These are phyloP conservation scores for Panagrolaimus sp. DNA, from an alignment of 1,140 invertebrate genomes.

Conservation along the genomic window DNA sequence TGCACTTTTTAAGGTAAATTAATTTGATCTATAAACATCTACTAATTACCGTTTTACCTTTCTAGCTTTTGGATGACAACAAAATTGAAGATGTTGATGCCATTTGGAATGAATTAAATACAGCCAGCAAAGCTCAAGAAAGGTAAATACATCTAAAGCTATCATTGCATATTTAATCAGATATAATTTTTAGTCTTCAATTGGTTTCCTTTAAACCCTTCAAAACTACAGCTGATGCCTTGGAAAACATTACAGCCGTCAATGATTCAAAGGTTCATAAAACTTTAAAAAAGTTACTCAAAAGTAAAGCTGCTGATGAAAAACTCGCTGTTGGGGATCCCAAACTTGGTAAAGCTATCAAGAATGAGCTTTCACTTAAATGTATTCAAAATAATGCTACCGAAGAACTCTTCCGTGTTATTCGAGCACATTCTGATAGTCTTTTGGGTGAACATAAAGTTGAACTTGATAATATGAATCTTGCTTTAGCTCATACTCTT, in stretches of 20 bases:
- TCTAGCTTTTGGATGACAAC: constrained; percentile 81
- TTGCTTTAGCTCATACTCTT: constrained; percentile 91
- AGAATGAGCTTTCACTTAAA: constrained; percentile 66
- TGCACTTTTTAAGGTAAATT: constrained; percentile 80
- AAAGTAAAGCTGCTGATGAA: constrained; percentile 76
- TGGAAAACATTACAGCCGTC: constrained; percentile 75
- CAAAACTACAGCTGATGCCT: constrained; percentile 53
- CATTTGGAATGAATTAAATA: constrained; percentile 81
- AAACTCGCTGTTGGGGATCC: constrained; percentile 89
- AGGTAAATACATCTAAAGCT: constrained; percentile 67
- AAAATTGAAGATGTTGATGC: constrained; percentile 82
- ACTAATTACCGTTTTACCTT: constrained; percentile 41
- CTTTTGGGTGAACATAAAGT: constrained; percentile 77
- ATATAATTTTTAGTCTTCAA: constrained; percentile 45
- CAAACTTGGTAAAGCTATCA: constrained; percentile 86
- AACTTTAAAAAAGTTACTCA: constrained; percentile 81
- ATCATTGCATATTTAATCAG: not conserved
- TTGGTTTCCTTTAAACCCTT: constrained; percentile 57
- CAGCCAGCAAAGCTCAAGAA: constrained; percentile 78
- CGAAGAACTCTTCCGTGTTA: constrained; percentile 89
- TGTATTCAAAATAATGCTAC: constrained; percentile 82
- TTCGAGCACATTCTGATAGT: constrained; percentile 82
- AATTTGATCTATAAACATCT: constrained; percentile 18
- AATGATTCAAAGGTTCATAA: constrained; percentile 94
- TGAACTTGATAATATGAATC: constrained; percentile 89